Evolutionary conservation across 1,140 invertebrate species (phyloP), one percentile per base, ranked within the genome.

Genomic region (Camponotus vicinus): DNA sequence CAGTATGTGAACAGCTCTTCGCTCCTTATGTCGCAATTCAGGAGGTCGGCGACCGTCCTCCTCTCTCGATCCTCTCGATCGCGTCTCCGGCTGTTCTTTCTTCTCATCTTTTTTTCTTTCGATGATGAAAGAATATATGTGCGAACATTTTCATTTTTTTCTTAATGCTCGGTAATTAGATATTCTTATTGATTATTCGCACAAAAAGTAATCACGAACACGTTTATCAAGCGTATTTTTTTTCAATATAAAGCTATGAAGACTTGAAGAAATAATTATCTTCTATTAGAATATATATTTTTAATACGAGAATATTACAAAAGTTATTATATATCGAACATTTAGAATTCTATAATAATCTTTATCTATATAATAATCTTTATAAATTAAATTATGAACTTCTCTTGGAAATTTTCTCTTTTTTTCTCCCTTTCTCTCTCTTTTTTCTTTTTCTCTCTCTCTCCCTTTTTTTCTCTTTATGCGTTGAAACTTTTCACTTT

Each of bases 1-100:
- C 92, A 93, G 93, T 93, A 73, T 93, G 93, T 93, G 92, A 93
- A 82, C 92, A 89, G 86, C 90, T 92, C 69, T 15, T 89, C 86
- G 86, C 78, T 88, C 76, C 86, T 92, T 89, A 85, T 89, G 80
- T 78, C 61, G 83, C 59, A 57, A 59, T 80, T 78, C 86, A 79
- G 82, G 85, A 89, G 89, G 89, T 91, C 90, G 86, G 63, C 88
- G 91, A 91, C 89, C 91, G 73, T 66, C 55, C 71, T 88, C 70
- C 85, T 88, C 9, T 57, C 21, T 27, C 7, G 37, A 1, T 45
- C 49, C 40, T 37, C 37, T 59, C 21, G n/a, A 11, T 77, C 32
- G 15, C 34, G 9, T 55, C 15, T 11, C 15, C 32, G 13, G 18
- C 15, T 32, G 13, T 66, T 78, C 8, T 40, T 52, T 13, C 15